Base-by-base conservation (phyloP, 2,797 vertebrate species). In the Eidolon dupreanum region DNA sequence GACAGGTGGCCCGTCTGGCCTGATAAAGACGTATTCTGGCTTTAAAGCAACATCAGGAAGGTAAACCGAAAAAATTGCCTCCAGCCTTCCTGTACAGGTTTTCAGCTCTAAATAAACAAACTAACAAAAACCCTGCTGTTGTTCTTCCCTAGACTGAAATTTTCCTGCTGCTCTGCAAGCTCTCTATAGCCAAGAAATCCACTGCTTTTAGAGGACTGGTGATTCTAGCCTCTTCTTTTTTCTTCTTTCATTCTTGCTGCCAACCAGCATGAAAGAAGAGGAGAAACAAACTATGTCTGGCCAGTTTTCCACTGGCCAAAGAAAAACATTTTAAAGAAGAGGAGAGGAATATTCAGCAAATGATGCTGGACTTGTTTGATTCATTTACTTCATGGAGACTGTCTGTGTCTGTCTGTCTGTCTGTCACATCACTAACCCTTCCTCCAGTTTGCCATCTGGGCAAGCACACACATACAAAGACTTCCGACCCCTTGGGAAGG, bases 21-120 rank as follows among this genome's bases (percentile, higher is more conserved):
- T 28, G 63, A 53, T 28, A 85, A 79, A 73, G 74, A 59, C 0
- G 13, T 70, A 59, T 13, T 78, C 79, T 78, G 49, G 49, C 63
- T 41, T 97, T 88, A 49, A 33, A 97, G 79, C 41, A 87, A 0
- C 65, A 81, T 49, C 57, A 77, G 84, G 31, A 2, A 94, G 90
- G 26, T 36, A 59, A 31, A 61, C 24, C 0, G 46, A n/a, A 63
- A 20, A 16, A 1, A 33, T 20, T 31, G 51, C 79, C 96, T 71
- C 43, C 16, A 41, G 1, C 1, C 38, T 36, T 26, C 15, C 41
- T 88, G 59, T 51, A 82, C 9, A 61, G 10, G 36, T 59, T 94
- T 93, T 91, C 87, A 51, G 24, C 46, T 96, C 24, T 46, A 51
- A 88, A 65, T 63, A 88, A 8, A 92, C 43, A 46, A 46, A 33